Base-by-base conservation (phyloP, 92 coral and sea anemone genomes). In the Isaurus tuberculatus region DNA sequence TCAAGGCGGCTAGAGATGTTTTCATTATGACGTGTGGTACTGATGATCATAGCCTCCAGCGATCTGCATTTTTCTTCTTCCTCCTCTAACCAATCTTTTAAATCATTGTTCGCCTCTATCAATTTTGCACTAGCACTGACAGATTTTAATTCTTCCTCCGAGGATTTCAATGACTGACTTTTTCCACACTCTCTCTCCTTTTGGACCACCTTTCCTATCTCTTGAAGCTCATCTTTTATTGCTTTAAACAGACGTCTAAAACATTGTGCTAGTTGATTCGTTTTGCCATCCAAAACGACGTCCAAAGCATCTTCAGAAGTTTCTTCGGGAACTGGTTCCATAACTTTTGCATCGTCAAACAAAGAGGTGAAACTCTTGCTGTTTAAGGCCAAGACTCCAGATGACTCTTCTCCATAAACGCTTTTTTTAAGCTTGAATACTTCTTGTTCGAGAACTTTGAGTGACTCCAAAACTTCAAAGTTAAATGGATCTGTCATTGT, bases 11-110 rank as follows among this genome's bases (percentile, higher is more conserved):
- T 77, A 16, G 82, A 34, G 9, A 77, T 65, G 33, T 58, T 77
- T 37, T 77, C 70, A 2, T 77, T 77, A 27, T 77, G 82, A 33
- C 82, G 82, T 32, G 82, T 77, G 19, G 82, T 77, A 55, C 82
- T 77, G 48, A 58, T 58, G 58, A 77, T 58, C 82, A 77, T 58
- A 19, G 82, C 82, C 27, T 77, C 82, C 1, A 77, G 51, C 0
- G 82, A 77, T 57, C 82, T 77, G 22, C 82, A 58, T 77, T 31
- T 58, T 55, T 60, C 70, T 43, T 77, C 82, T 55, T 77, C 69
- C 15, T 77, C 82, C 70, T 77, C 82, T 33, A 77, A 36, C 82
- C 82, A 77, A 33, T 33, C 48, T 51, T 77, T 77, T 32, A 77
- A 61, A 33, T 58, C 70, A 2, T 60, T 77, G 11, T 77, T 77